phyloP scores from a whole-genome alignment of 2,113 vertebrate species.

The Eolophus roseicapilla region DNA sequence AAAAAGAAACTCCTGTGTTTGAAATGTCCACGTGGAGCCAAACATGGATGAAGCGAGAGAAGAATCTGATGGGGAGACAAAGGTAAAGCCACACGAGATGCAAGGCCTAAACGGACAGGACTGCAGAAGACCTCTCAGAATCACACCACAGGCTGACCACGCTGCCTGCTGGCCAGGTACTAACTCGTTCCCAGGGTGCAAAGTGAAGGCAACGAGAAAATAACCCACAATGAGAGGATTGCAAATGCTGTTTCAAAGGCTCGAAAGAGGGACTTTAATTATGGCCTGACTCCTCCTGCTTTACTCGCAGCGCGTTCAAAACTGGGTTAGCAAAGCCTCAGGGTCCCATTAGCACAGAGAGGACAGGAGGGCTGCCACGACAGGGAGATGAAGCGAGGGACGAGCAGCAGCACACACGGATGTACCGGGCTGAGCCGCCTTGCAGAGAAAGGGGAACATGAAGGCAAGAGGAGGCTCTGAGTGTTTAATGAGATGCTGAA shows the following conservation, averaged over 20 bases:
- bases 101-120: rapidly evolving
- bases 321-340: conserved; percentile 52
- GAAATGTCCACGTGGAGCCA: neutral
- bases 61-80: neutral
- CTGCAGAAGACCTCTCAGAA: neutral
- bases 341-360: conserved; percentile 28
- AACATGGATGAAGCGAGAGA: neutral
- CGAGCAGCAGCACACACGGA: neutral
- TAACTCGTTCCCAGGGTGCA: neutral
- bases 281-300: neutral
- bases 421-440: neutral
- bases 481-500: neutral
- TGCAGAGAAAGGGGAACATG: neutral
- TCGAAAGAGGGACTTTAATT: neutral
- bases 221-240: rapidly evolving
- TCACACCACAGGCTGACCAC: neutral
- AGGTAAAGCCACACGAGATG: neutral
- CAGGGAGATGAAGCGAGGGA: neutral
- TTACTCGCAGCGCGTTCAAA: neutral
- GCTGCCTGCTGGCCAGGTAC: neutral
- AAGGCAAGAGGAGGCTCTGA: neutral
- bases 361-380: neutral
- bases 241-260: neutral
- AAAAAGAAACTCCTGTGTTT: rapidly evolving
- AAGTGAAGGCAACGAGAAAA: neutral